phyloP scores from a whole-genome alignment of 1,140 invertebrate species.

The Drosophila parabipectinata region DNA sequence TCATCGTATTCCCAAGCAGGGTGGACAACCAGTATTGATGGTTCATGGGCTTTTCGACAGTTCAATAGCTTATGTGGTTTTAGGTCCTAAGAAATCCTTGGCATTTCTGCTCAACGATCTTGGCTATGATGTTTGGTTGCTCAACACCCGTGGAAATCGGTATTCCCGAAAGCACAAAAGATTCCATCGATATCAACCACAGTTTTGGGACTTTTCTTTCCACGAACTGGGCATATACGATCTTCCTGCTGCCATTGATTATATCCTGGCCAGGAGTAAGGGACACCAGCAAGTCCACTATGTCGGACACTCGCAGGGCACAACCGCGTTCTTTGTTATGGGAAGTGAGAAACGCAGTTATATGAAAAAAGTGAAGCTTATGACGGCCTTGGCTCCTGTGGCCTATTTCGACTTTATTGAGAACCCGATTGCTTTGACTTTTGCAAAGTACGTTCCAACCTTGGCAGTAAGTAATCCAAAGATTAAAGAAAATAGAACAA shows the following conservation, averaged over 20 bases:
- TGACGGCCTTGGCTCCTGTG: slow-evolving; percentile 87
- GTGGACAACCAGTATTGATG: slow-evolving; percentile 85
- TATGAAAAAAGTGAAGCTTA: slow-evolving; percentile 86
- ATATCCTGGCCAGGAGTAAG: slow-evolving; percentile 85
- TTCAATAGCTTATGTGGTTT: slow-evolving; percentile 85
- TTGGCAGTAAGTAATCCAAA: slow-evolving; percentile 7
- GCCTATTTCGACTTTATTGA: slow-evolving; percentile 62
- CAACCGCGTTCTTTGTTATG: slow-evolving; percentile 86
- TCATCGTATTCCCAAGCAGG: slow-evolving; percentile 79
- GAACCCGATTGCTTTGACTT: slow-evolving; percentile 5
- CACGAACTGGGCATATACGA: slow-evolving; percentile 90
- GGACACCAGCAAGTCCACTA: slow-evolving; percentile 80
- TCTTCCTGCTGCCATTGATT: slow-evolving; percentile 88
- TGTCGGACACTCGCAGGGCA: slow-evolving; percentile 85
- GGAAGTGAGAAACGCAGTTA: slow-evolving; percentile 88
- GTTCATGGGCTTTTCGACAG: slow-evolving; percentile 88
- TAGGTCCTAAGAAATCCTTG: slow-evolving; percentile 84
- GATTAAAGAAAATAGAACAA: neutral
- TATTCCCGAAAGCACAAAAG: slow-evolving; percentile 87
- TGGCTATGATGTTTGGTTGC: slow-evolving; percentile 90
- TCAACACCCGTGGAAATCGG: slow-evolving; percentile 88
- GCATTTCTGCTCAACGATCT: slow-evolving; percentile 88
- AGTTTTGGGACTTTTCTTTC: slow-evolving; percentile 86
- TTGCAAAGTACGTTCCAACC: slow-evolving; percentile 5
- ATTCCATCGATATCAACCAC: slow-evolving; percentile 78